These are phyloP conservation scores for Premnoplex brunnescens DNA, from an alignment of 2,797 vertebrate species.

Conservation along the genomic window DNA sequence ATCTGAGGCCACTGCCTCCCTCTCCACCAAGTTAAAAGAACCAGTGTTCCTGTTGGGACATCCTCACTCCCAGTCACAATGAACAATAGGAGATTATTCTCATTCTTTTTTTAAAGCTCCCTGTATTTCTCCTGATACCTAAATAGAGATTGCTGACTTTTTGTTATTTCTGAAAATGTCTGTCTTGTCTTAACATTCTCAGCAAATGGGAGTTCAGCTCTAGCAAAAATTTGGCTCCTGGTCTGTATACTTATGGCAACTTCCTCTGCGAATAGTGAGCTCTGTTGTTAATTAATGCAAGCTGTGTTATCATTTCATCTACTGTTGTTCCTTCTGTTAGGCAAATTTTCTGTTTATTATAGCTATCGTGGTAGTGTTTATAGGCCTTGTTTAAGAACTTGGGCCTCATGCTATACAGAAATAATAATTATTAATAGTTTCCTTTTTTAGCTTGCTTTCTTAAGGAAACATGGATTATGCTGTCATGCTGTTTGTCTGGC, in stretches of 20 bases:
- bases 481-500: conserved; percentile 19
- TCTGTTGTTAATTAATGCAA: conserved; percentile 48
- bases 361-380: neutral
- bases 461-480: neutral
- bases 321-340: conserved; percentile 47
- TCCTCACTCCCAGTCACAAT: neutral
- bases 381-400: conserved; percentile 22
- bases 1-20: neutral
- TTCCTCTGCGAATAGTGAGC: conserved; percentile 16
- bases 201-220: neutral
- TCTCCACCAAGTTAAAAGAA: neutral
- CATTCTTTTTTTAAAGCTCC: neutral
- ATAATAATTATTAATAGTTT: conserved; percentile 14
- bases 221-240: neutral
- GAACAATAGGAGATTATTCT: neutral
- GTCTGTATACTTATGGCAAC: conserved; percentile 10
- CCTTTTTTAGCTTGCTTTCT: conserved; percentile 25
- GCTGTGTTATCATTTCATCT: conserved; percentile 32
- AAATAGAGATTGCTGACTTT: neutral
- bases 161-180: conserved; percentile 4
- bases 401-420: neutral
- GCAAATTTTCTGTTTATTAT: conserved; percentile 35
- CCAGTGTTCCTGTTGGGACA: neutral
- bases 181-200: neutral
- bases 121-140: conserved; percentile 2